Percentiles rank a stretch among this genome's conserved stretches.
phyloP scores from a whole-genome alignment of 2,888 invertebrate genomes.

The Arctia plantaginis region DNA sequence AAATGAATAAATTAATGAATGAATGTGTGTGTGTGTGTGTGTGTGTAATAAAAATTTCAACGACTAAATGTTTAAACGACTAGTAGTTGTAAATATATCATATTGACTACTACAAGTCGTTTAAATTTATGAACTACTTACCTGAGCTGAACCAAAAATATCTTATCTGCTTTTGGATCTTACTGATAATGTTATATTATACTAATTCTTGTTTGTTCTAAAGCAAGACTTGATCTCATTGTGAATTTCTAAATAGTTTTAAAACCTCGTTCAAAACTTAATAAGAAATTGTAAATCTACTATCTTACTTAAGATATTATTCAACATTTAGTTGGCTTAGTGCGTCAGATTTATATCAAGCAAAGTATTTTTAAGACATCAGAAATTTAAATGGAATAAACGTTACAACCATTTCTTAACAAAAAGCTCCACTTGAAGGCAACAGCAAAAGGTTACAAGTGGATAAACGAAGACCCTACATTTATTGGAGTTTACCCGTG shows the following conservation, averaged over 20 bases:
- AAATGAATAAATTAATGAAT: no score
- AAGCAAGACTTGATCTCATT: background rate
- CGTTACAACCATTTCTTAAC: conserved; percentile 23
- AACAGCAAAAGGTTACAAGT: conserved; percentile 31
- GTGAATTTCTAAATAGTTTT: background rate
- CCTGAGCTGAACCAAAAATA: background rate
- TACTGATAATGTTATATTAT: background rate
- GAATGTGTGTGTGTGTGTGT: background rate
- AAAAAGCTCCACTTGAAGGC: conserved; percentile 25
- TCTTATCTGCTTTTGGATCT: background rate
- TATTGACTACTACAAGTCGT: background rate
- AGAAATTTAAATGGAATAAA: conserved; percentile 24
- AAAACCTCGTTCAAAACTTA: background rate
- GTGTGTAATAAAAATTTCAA: no score
- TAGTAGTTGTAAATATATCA: background rate
- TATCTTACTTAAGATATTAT: background rate
- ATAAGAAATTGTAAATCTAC: background rate
- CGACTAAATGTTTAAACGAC: no score
- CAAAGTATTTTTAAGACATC: conserved; percentile 13
- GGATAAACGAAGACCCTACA: conserved; percentile 31
- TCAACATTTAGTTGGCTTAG: background rate
- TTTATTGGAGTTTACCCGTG: conserved; percentile 45
- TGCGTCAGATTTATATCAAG: background rate
- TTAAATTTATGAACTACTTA: background rate
- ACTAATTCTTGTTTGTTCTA: background rate